Percentiles rank a stretch among this genome's conserved stretches.
phyloP scores from a whole-genome alignment of 53 echinoderm and acorn worm genomes.

The Arbacia lixula region DNA sequence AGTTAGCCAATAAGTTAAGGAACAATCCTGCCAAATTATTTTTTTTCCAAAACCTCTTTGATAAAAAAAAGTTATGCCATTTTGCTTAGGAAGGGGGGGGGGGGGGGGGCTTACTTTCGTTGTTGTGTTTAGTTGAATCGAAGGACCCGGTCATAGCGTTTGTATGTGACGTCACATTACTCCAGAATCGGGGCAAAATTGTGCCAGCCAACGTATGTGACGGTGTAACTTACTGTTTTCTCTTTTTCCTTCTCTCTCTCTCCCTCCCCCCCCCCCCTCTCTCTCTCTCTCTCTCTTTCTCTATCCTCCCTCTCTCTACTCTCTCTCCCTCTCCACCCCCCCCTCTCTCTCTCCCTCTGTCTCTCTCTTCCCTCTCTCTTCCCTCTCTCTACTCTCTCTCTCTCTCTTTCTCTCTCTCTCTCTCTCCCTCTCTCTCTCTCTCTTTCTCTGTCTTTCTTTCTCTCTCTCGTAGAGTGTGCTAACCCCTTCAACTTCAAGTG shows the following conservation, averaged over 20 bases:
- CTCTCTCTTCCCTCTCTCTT: not conserved
- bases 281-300: not conserved
- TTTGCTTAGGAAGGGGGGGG: too few species aligned
- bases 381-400: not conserved
- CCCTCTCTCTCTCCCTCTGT: not conserved
- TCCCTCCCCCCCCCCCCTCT: not conserved
- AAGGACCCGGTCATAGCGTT: too few species aligned
- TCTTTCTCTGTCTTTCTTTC: not conserved
- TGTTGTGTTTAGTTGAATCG: too few species aligned
- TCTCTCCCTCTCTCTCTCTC: not conserved
- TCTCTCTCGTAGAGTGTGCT: not conserved
- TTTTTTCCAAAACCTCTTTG: too few species aligned
- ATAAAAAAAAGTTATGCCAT: too few species aligned
- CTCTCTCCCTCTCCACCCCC: not conserved
- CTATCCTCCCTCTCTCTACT: not conserved
- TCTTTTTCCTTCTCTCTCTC: not conserved
- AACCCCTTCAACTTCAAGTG: constrained; percentile 15
- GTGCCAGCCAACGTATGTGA: too few species aligned
- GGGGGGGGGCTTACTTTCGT: too few species aligned
- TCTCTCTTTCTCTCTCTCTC: not conserved
- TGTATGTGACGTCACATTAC: too few species aligned
- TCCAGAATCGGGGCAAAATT: too few species aligned
- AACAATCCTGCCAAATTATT: too few species aligned
- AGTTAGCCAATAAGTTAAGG: too few species aligned
- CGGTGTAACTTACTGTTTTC: too few species aligned